A percentile compares a stretch with the other conserved stretches of the same genome.
These are phyloP conservation scores for Rhynchotus rufescens DNA, from an alignment of 2,797 vertebrate genomes.

Conservation along the genomic window DNA sequence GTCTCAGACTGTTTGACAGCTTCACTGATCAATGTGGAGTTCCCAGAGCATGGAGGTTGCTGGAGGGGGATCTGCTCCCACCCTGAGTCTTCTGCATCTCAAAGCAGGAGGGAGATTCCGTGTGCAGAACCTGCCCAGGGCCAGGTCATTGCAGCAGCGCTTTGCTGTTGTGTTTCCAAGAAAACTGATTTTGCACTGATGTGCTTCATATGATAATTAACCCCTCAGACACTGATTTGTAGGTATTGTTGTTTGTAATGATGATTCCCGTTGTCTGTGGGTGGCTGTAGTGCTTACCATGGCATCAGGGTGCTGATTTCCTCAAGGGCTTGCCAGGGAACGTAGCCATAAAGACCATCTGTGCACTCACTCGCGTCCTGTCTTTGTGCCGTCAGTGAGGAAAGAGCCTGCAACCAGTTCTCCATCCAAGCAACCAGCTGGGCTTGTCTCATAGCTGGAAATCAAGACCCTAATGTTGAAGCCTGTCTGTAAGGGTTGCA, in stretches of 20 bases:
- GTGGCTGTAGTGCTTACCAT: rapidly evolving
- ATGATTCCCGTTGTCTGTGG: neutral
- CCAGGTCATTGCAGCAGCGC: neutral
- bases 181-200: neutral
- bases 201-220: neutral
- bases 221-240: neutral
- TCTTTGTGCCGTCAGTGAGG: neutral
- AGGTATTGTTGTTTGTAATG: neutral
- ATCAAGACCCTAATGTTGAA: neutral
- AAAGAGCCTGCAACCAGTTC: neutral
- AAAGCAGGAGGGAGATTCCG: neutral
- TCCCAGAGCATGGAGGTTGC: neutral
- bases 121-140: neutral
- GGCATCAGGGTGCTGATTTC: neutral
- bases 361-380: neutral
- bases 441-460: neutral
- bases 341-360: rapidly evolving
- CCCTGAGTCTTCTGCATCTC: neutral
- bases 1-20: neutral
- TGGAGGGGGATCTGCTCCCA: neutral
- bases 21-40: neutral
- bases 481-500: neutral
- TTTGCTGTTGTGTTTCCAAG: neutral
- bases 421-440: neutral
- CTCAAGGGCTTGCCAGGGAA: neutral